These are phyloP conservation scores for Acleris emargana DNA, from an alignment of 2,888 invertebrate genomes.

Conservation along the genomic window DNA sequence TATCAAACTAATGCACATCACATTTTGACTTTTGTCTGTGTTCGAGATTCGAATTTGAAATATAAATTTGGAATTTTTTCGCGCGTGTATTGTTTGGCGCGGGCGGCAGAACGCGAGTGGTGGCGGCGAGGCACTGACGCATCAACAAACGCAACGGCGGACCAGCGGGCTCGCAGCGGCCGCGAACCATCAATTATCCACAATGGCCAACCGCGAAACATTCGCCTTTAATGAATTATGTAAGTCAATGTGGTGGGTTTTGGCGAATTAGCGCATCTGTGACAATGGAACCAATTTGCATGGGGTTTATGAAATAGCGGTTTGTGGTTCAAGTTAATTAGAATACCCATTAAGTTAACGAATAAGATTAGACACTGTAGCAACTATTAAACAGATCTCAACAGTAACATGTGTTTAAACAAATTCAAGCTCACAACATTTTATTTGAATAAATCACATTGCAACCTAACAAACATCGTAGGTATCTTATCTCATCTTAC, in stretches of 20 bases:
- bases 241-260: constrained; percentile 33
- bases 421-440: too few relatives aligned
- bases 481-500: too few relatives aligned
- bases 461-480: too few relatives aligned
- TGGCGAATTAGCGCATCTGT: constrained; percentile 36
- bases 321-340: constrained; percentile 28
- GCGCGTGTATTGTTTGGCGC: constrained; percentile 39
- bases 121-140: constrained; percentile 66
- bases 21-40: constrained; percentile 8
- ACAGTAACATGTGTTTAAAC: neutral
- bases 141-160: constrained; percentile 60
- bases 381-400: neutral
- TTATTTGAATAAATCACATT: too few relatives aligned
- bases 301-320: constrained; percentile 28
- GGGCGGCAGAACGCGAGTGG: constrained; percentile 59
- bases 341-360: constrained; percentile 2
- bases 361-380: neutral
- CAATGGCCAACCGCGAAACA: constrained; percentile 59
- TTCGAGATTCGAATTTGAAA: constrained; percentile 31
- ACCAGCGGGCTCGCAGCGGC: constrained; percentile 50
- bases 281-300: constrained; percentile 32
- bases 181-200: constrained; percentile 66
- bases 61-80: constrained; percentile 43
- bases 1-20: constrained; percentile 32
- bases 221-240: constrained; percentile 67